These are phyloP conservation scores for Spermophilus dauricus DNA, from an alignment of 2,113 vertebrate genomes.

Conservation along the genomic window DNA sequence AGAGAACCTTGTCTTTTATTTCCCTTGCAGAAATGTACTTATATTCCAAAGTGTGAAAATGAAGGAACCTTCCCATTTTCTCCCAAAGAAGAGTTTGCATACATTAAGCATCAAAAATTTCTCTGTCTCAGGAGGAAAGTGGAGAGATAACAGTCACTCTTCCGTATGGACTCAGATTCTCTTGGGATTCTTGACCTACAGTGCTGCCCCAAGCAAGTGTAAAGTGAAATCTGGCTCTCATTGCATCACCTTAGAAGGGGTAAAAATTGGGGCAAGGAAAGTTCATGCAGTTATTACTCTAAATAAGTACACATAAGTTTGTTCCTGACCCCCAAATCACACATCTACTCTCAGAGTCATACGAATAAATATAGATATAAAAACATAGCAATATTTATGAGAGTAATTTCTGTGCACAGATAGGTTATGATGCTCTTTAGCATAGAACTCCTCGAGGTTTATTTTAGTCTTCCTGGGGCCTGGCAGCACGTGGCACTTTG, in stretches of 20 bases:
- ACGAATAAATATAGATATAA: not conserved
- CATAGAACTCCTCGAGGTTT: not conserved
- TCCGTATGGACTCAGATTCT: not conserved
- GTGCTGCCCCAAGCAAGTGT: not conserved
- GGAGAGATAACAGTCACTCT: not conserved
- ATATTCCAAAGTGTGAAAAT: not conserved
- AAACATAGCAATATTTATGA: slow-evolving; percentile 24
- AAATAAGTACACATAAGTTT: not conserved
- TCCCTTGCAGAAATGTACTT: not conserved
- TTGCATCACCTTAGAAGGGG: not conserved
- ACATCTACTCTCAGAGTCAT: not conserved
- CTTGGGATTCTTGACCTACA: not conserved
- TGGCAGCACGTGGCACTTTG: not conserved
- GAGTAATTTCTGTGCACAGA: slow-evolving; percentile 7
- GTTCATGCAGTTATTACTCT: not conserved
- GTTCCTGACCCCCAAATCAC: not conserved
- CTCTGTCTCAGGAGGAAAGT: not conserved
- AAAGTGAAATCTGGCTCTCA: not conserved
- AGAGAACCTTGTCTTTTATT: not conserved
- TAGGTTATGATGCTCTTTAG: not conserved
- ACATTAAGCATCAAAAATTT: not conserved
- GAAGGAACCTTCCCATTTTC: not conserved
- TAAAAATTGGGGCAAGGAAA: not conserved
- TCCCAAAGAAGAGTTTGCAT: not conserved
- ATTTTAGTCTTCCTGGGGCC: not conserved